A percentile compares a stretch with the other conserved stretches of the same genome.
Evolutionary conservation across 2,888 invertebrate species (phyloP).

Genomic region (Ryuthela nishihirai): DNA sequence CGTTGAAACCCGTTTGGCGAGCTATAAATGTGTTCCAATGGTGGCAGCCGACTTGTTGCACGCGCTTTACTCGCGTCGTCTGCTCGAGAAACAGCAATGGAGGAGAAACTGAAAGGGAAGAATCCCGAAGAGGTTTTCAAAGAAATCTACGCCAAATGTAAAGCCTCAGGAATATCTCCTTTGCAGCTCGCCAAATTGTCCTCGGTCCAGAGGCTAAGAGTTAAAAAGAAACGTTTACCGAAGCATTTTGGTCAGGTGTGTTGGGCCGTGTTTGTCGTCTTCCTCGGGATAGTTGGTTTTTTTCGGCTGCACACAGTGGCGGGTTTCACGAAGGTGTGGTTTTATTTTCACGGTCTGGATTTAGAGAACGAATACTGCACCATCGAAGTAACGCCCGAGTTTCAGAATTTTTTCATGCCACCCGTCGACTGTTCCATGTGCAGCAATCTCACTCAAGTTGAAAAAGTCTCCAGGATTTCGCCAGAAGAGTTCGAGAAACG

Average conservation of each 20-base stretch:
- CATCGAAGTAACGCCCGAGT: slow-evolving; percentile 44
- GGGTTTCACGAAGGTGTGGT: slow-evolving; percentile 24
- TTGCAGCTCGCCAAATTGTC: slow-evolving; percentile 7
- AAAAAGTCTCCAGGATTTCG: slow-evolving; percentile 64
- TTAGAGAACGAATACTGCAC: slow-evolving; percentile 42
- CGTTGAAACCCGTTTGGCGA: no score
- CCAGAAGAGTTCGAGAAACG: slow-evolving; percentile 65
- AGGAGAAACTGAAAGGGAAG: slow-evolving; percentile 16
- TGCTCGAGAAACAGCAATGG: no score
- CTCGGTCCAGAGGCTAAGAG: slow-evolving; percentile 6
- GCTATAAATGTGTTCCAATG: no score
- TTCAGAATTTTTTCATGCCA: slow-evolving; percentile 62
- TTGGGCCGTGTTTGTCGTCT: slow-evolving; percentile 1
- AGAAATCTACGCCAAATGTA: slow-evolving; percentile 14
- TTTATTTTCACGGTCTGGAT: slow-evolving; percentile 14
- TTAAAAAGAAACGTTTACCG: slow-evolving; percentile 4
- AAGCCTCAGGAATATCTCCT: slow-evolving; percentile 8
- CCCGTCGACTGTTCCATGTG: slow-evolving; percentile 80
- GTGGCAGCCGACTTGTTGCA: no score
- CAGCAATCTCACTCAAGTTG: slow-evolving; percentile 60
- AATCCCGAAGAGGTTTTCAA: slow-evolving; percentile 19
- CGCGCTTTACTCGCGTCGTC: no score
- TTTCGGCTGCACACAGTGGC: not conserved
- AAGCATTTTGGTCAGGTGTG: not conserved
- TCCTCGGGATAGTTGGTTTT: not conserved